Conservation (phyloP, 2,797 vertebrate genomes). For the Sardinella longiceps region DNA sequence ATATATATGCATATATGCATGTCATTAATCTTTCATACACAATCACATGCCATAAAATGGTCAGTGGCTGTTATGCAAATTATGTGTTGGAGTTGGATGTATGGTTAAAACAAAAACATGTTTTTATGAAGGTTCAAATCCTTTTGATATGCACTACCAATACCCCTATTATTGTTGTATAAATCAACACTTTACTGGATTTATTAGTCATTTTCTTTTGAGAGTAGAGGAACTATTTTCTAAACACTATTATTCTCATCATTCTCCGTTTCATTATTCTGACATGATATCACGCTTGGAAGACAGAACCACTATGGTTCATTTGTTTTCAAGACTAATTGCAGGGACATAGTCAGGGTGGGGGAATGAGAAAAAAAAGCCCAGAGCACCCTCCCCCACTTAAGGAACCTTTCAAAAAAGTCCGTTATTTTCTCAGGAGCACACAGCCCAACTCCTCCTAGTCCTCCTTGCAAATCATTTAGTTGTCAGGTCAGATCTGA, state of each 20-base stretch:
- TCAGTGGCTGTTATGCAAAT: too few species aligned
- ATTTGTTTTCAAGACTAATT: conserved; percentile 17
- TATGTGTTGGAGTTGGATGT: too few species aligned
- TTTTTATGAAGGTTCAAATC: too few species aligned
- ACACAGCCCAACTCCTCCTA: not conserved
- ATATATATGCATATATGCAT: too few species aligned
- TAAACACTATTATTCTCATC: too few species aligned
- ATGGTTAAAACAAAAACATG: too few species aligned
- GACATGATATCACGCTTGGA: conserved; percentile 7
- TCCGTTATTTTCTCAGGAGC: conserved; percentile 11
- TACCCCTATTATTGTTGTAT: not conserved
- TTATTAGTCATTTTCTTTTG: too few species aligned
- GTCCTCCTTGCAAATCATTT: conserved; percentile 11
- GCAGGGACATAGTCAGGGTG: conserved; percentile 2
- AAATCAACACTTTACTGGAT: not conserved
- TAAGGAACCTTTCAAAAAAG: not conserved
- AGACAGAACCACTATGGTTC: conserved; percentile 3
- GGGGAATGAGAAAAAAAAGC: not conserved
- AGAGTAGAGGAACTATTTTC: not conserved
- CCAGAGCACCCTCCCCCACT: not conserved
- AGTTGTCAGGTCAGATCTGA: conserved; percentile 13
- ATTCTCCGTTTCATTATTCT: not conserved
- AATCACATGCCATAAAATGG: too few species aligned
- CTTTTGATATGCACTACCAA: too few species aligned
- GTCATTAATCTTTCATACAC: too few species aligned